phyloP scores from a whole-genome alignment of 2,888 invertebrate species.

The Gastracanthus pulcherrimus region DNA sequence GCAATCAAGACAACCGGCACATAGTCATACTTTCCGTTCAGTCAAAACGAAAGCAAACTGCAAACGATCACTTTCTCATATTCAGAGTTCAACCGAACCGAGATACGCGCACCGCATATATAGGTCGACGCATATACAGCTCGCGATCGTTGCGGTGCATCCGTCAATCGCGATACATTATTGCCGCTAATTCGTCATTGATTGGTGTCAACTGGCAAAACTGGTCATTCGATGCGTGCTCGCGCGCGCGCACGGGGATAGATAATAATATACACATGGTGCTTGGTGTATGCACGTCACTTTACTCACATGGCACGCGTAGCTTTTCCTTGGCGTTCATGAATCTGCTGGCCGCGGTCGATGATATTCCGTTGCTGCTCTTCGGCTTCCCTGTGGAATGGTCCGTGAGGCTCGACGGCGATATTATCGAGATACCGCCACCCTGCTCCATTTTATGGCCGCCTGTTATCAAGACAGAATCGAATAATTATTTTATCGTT shows the following conservation, averaged over 20 bases:
- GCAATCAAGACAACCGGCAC: not conserved
- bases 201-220: constrained; percentile 38
- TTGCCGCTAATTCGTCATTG: constrained; percentile 27
- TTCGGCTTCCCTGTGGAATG: constrained; percentile 62
- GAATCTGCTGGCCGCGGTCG: constrained; percentile 59
- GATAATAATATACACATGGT: not conserved
- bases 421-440: constrained; percentile 68
- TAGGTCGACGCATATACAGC: not conserved
- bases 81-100: not conserved
- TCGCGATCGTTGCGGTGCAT: not conserved
- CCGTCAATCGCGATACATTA: not conserved
- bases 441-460: constrained; percentile 66
- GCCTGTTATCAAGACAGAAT: not conserved
- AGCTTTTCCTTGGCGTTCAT: constrained; percentile 66
- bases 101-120: not conserved
- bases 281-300: not conserved
- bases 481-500: constrained; percentile 15
- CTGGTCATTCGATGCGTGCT: too few relatives aligned
- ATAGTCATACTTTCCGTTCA: not conserved
- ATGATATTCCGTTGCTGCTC: constrained; percentile 62
- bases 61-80: not conserved
- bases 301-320: constrained; percentile 67
- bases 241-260: too few relatives aligned
- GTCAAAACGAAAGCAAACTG: not conserved
- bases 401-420: constrained; percentile 64